A percentile compares a stretch with the other conserved stretches of the same genome.
phyloP scores from a whole-genome alignment of 2,113 vertebrate genomes.

The Vimba vimba region DNA sequence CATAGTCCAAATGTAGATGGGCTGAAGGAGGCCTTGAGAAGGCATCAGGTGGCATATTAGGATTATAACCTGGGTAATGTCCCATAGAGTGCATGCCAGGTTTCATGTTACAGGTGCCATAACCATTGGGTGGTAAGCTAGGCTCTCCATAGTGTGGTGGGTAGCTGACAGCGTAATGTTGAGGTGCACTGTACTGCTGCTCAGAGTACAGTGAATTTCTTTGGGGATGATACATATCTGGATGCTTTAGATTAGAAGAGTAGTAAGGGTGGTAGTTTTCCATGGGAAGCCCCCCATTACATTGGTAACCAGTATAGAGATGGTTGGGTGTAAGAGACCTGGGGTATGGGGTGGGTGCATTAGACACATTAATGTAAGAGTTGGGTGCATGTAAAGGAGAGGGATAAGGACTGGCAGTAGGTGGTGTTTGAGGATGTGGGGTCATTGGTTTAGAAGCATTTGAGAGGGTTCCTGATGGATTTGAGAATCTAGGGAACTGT shows the following conservation, averaged over 20 bases:
- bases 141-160: slow-evolving; percentile 84
- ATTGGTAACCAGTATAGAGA: slow-evolving; percentile 85
- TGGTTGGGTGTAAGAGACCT: slow-evolving; percentile 77
- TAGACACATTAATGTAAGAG: slow-evolving; percentile 87
- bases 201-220: slow-evolving; percentile 84
- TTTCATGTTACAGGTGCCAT: slow-evolving; percentile 78
- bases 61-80: slow-evolving; percentile 77
- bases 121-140: slow-evolving; percentile 84
- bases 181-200: slow-evolving; percentile 82
- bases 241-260: slow-evolving; percentile 82
- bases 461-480: slow-evolving; percentile 76
- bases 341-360: slow-evolving; percentile 77
- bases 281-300: slow-evolving; percentile 84
- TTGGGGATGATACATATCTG: slow-evolving; percentile 86
- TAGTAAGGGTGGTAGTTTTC: slow-evolving; percentile 85
- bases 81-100: slow-evolving; percentile 76
- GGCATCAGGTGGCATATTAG: slow-evolving; percentile 74
- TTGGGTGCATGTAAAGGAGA: slow-evolving; percentile 78
- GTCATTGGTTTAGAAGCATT: slow-evolving; percentile 77
- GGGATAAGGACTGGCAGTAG: slow-evolving; percentile 78
- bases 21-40: slow-evolving; percentile 78
- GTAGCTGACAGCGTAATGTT: slow-evolving; percentile 82
- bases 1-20: slow-evolving; percentile 75
- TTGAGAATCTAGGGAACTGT: slow-evolving; percentile 78
- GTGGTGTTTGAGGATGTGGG: slow-evolving; percentile 80